These are phyloP conservation scores for Phyto melanocephala DNA, from an alignment of 2,888 invertebrate genomes.

Conservation along the genomic window DNA sequence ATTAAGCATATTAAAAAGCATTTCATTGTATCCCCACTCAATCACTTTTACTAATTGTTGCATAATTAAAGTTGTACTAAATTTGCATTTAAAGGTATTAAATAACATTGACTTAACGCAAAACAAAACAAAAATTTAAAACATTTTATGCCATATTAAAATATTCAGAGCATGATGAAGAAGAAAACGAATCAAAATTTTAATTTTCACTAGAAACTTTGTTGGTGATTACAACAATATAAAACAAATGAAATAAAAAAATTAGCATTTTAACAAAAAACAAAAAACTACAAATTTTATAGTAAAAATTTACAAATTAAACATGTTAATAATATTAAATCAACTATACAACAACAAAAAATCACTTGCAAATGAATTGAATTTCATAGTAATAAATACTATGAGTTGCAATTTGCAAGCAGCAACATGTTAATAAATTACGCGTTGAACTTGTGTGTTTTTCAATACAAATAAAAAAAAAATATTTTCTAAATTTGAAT, in stretches of 20 bases:
- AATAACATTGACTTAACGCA: slow-evolving; percentile 29
- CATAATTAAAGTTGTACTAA: background rate
- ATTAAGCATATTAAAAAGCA: no score
- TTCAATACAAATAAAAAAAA: no score
- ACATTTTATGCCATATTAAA: slow-evolving; percentile 2
- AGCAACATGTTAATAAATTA: background rate
- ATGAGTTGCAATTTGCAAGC: slow-evolving; percentile 4
- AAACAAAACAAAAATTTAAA: slow-evolving; percentile 11
- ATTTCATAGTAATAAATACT: slow-evolving; percentile 17
- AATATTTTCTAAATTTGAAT: background rate
- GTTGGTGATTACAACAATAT: background rate
- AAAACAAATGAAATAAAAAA: background rate
- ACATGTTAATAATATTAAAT: slow-evolving; percentile 1
- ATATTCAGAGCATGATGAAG: slow-evolving; percentile 41
- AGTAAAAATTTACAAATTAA: slow-evolving; percentile 3
- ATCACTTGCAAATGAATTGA: background rate
- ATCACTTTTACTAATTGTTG: background rate
- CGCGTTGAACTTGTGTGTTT: no score
- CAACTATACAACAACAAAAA: no score
- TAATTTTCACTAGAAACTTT: slow-evolving; percentile 41
- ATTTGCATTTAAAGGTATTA: slow-evolving; percentile 3
- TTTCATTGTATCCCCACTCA: background rate
- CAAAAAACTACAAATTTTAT: slow-evolving; percentile 24
- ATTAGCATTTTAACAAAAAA: background rate
- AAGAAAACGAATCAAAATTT: slow-evolving; percentile 3